Base-by-base conservation (phyloP, 2,113 vertebrate species). In the Chamaea fasciata region DNA sequence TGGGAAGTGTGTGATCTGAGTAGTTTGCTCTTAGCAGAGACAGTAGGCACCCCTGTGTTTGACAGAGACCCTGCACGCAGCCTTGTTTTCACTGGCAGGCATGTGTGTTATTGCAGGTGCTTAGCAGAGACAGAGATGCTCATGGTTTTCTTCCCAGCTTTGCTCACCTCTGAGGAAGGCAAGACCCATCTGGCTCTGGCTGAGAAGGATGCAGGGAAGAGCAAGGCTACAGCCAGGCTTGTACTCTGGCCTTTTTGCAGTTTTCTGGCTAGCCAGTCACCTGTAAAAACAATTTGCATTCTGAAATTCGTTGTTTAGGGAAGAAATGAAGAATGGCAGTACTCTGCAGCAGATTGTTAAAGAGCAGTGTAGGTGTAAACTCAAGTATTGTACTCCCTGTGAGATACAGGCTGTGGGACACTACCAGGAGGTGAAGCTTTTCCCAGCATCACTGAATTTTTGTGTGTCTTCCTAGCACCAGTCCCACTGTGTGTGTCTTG, bases 1-100 rank as follows among this genome's bases (percentile, higher is more conserved):
- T 93, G 86, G 68, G 60, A 95, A 96, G 92, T 27, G 83, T 86
- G 86, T 71, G 88, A 92, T 95, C 93, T 22, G 56, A 92, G 88
- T 83, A 74, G 83, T 77, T 92, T 85, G 60, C 86, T 95, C 83
- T 90, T 42, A 67, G 64, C 47, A 56, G 64, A 81, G 76, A 49
- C 76, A 46, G 71, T 57, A 49, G 64, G 39, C 41, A 83, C 68
- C 77, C 52, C 20, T 70, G 76, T 81, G 60, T 75, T 85, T 60
- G 47, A 39, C n/a, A 87, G 39, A 39, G 80, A 53, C 73, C 37
- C 76, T 71, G 88, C 56, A 9, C 8, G 41, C 19, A 89, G 68
- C 85, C 76, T 90, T 90, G 68, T 86, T 96, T 96, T 53, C 47
- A 10, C 31, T 39, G 85, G 39, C 84, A 37, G n/a, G 52, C 42